These are phyloP conservation scores for Corythornis cristatus DNA, from an alignment of 2,113 vertebrate genomes.

Conservation along the genomic window DNA sequence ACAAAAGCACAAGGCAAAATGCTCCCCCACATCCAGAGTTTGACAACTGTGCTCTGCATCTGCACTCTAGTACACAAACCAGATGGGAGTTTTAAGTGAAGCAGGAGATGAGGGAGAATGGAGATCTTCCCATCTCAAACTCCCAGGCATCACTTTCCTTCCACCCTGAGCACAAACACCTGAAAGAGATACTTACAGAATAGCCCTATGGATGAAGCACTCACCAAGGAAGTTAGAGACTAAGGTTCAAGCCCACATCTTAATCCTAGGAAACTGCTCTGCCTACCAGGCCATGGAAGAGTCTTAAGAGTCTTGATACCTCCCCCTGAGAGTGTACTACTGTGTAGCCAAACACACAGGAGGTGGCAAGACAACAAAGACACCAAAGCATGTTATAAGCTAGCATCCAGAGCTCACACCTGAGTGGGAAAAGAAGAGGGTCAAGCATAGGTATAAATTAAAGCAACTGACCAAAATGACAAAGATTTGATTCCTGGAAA, in stretches of 20 bases:
- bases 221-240: neutral
- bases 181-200: neutral
- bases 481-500: neutral
- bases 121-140: neutral
- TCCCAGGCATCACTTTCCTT: neutral
- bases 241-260: neutral
- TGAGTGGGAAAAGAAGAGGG: neutral
- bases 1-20: neutral
- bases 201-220: neutral
- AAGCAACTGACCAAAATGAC: neutral
- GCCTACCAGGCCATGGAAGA: neutral
- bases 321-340: neutral
- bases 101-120: neutral
- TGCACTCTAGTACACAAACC: neutral
- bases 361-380: neutral
- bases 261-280: neutral
- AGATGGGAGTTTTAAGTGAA: neutral
- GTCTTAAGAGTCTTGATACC: neutral
- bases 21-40: neutral
- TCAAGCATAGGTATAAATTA: neutral
- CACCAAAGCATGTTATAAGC: neutral
- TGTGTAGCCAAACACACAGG: neutral
- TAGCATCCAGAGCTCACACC: neutral
- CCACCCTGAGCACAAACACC: neutral
- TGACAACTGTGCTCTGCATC: neutral